A percentile compares a stretch with the other conserved stretches of the same genome.
These are phyloP conservation scores for Sebastes trivittatus DNA, from an alignment of 2,797 vertebrate species.

Conservation along the genomic window DNA sequence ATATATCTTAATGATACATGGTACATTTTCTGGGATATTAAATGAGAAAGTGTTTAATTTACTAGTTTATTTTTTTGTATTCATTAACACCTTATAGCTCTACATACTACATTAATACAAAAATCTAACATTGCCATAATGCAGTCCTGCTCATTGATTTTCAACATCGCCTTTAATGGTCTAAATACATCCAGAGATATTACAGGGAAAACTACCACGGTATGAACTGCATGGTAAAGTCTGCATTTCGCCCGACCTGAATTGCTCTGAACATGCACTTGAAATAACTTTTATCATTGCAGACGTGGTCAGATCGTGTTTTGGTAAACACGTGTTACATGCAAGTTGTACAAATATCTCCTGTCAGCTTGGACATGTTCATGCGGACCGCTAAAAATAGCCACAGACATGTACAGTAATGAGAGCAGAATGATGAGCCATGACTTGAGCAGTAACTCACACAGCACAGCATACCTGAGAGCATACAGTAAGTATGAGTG, in stretches of 20 bases:
- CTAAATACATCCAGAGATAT: neutral
- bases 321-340: conserved; percentile 34
- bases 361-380: conserved; percentile 36
- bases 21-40: neutral
- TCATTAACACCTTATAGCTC: neutral
- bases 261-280: neutral
- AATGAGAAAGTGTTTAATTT: neutral
- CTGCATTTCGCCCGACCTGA: too few species aligned
- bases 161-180: neutral
- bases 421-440: conserved; percentile 31
- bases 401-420: conserved; percentile 18
- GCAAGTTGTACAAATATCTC: conserved; percentile 22
- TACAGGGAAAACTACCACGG: neutral
- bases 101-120: neutral
- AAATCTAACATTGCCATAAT: neutral
- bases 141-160: neutral
- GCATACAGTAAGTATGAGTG: neutral
- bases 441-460: conserved; percentile 1
- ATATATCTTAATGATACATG: neutral
- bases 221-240: neutral
- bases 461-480: conserved; percentile 1
- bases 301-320: neutral
- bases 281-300: neutral
- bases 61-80: too few species aligned
- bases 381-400: conserved; percentile 46